Evolutionary conservation across 2,888 invertebrate genomes (phyloP).

Genomic region (Cheilosia impressa): DNA sequence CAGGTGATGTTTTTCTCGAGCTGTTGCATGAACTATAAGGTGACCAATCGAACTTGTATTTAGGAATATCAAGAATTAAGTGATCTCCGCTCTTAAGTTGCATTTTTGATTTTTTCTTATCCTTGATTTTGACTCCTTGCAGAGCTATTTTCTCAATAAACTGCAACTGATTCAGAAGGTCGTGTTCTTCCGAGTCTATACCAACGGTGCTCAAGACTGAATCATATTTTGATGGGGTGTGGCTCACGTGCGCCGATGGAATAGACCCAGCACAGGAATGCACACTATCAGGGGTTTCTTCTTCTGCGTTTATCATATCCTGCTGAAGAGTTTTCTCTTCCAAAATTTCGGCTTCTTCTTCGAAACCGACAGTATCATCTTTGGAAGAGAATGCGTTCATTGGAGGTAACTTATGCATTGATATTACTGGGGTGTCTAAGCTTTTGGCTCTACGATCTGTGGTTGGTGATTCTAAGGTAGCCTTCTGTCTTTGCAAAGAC

Average conservation of each 20-base stretch:
- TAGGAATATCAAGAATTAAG: conserved; percentile 83
- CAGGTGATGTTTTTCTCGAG: conserved; percentile 83
- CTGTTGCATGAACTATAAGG: conserved; percentile 83
- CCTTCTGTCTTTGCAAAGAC: conserved; percentile 90
- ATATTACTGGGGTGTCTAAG: conserved; percentile 92
- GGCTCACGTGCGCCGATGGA: conserved; percentile 81
- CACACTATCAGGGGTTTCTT: conserved; percentile 84
- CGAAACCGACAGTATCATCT: conserved; percentile 93
- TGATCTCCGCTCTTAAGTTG: conserved; percentile 83
- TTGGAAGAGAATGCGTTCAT: conserved; percentile 94
- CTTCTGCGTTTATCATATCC: conserved; percentile 83
- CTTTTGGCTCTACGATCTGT: conserved; percentile 92
- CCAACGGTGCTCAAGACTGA: conserved; percentile 83
- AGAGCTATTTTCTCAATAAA: conserved; percentile 83
- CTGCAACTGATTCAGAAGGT: conserved; percentile 85
- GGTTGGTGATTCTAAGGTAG: conserved; percentile 89
- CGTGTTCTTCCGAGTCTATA: conserved; percentile 86
- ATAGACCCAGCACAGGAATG: conserved; percentile 84
- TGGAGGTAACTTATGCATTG: conserved; percentile 90
- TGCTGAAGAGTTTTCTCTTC: conserved; percentile 86
- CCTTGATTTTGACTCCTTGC: conserved; percentile 83
- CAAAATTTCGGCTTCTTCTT: conserved; percentile 87
- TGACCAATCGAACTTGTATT: conserved; percentile 83
- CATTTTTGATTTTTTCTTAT: conserved; percentile 83
- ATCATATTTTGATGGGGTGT: conserved; percentile 80